Evolutionary conservation across 2,888 invertebrate species (phyloP).

Genomic region (Diarsia rubi): DNA sequence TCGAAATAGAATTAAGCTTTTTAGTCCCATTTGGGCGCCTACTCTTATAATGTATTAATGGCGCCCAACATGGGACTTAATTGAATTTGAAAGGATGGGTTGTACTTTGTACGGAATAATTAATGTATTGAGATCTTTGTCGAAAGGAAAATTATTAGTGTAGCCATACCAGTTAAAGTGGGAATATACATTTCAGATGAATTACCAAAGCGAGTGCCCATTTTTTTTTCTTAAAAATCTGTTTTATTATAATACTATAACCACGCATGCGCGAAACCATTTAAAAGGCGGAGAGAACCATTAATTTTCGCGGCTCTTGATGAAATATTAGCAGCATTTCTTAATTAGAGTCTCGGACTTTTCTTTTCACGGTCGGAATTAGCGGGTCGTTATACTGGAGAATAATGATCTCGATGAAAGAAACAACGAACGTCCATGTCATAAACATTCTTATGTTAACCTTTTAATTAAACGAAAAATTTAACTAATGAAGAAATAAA

Average conservation of each 20-base stretch:
- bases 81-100: slow-evolving; percentile 51
- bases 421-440: slow-evolving; percentile 21
- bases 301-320: slow-evolving; percentile 77
- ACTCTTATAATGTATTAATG: slow-evolving; percentile 57
- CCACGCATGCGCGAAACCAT: slow-evolving; percentile 65
- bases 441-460: slow-evolving; percentile 25
- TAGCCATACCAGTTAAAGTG: slow-evolving; percentile 18
- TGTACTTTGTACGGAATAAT: slow-evolving; percentile 47
- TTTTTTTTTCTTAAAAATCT: background rate
- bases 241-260: slow-evolving; percentile 17
- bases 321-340: slow-evolving; percentile 78
- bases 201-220: slow-evolving; percentile 11
- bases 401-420: slow-evolving; percentile 51
- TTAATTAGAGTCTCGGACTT: slow-evolving; percentile 77
- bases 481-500: background rate
- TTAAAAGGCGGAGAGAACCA: slow-evolving; percentile 68
- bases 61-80: slow-evolving; percentile 52
- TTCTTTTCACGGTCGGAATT: slow-evolving; percentile 61
- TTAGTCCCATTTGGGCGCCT: slow-evolving; percentile 55
- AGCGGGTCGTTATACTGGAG: slow-evolving; percentile 55
- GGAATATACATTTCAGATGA: slow-evolving; percentile 28
- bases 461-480: slow-evolving; percentile 21
- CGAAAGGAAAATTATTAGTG: slow-evolving; percentile 40
- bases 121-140: slow-evolving; percentile 44
- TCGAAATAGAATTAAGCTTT: slow-evolving; percentile 34